A percentile compares a stretch with the other conserved stretches of the same genome.
These are phyloP conservation scores for Drosophila asahinai DNA, from an alignment of 1,140 invertebrate species.

Conservation along the genomic window DNA sequence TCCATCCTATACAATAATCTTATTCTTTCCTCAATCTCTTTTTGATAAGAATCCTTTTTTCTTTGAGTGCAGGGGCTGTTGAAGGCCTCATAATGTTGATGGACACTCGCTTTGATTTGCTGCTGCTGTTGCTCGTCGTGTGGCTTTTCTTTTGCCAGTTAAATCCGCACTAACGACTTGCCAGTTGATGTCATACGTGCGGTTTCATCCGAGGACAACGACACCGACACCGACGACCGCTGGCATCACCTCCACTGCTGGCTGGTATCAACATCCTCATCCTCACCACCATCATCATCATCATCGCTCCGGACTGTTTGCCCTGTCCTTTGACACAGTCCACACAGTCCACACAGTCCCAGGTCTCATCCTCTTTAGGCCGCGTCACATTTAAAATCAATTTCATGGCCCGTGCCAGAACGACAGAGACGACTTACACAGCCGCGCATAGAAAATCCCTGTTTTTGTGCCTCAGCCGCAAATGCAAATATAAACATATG, in stretches of 20 bases:
- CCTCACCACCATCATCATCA: constrained; percentile 12
- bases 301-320: constrained; percentile 45
- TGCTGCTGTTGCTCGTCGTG: constrained; percentile 48
- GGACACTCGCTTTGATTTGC: constrained; percentile 81
- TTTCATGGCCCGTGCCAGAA: constrained; percentile 57
- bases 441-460: constrained; percentile 28
- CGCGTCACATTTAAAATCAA: constrained; percentile 78
- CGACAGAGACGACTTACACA: constrained; percentile 19
- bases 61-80: constrained; percentile 35
- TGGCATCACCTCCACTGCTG: constrained; percentile 25
- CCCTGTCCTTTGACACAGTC: constrained; percentile 21
- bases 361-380: constrained; percentile 53
- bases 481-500: constrained; percentile 75
- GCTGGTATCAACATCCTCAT: constrained; percentile 9
- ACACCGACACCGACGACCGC: constrained; percentile 14
- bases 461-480: constrained; percentile 47
- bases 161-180: constrained; percentile 73
- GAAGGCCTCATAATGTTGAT: constrained; percentile 76
- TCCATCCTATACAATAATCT: background rate
- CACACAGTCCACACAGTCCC: constrained; percentile 7
- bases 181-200: constrained; percentile 75
- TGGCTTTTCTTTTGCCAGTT: constrained; percentile 54
- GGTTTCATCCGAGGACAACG: constrained; percentile 56
- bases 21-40: background rate
- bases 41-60: background rate